These are phyloP conservation scores for Ylistrum balloti DNA, from an alignment of 1,140 invertebrate genomes.

Conservation along the genomic window DNA sequence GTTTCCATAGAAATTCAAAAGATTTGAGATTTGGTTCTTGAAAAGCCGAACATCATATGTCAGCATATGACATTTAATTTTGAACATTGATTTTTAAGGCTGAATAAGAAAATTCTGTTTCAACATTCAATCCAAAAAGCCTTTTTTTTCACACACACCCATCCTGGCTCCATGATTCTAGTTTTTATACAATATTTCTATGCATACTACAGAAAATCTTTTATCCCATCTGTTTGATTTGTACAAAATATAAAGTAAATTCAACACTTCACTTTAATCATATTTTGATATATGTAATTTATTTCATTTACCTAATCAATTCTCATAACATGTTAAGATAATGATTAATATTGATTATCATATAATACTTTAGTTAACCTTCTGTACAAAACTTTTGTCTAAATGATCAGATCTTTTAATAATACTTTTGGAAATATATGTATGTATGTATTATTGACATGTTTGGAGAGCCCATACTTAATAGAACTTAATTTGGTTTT, in stretches of 20 bases:
- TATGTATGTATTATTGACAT: constrained; percentile 15
- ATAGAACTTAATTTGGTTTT: constrained; percentile 67
- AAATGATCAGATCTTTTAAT: constrained; percentile 40
- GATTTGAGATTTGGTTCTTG: background rate
- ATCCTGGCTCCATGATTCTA: background rate
- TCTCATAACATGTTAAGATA: constrained; percentile 41
- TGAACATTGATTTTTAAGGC: background rate
- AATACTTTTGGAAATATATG: constrained; percentile 11
- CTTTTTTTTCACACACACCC: background rate
- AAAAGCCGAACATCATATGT: too few species aligned
- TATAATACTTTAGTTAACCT: constrained; percentile 46
- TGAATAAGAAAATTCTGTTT: too few species aligned
- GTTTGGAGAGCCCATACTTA: constrained; percentile 55
- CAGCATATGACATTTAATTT: too few species aligned
- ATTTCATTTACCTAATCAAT: background rate
- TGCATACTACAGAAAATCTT: background rate
- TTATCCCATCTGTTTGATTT: background rate
- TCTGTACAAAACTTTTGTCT: background rate
- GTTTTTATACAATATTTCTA: background rate
- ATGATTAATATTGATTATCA: constrained; percentile 29
- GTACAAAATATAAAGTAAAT: background rate
- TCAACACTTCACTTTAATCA: background rate
- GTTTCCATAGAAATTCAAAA: background rate
- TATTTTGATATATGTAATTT: background rate
- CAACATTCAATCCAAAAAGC: background rate